Evolutionary conservation across 2,888 invertebrate genomes (phyloP).

Genomic region (Ormyrus thymus): DNA sequence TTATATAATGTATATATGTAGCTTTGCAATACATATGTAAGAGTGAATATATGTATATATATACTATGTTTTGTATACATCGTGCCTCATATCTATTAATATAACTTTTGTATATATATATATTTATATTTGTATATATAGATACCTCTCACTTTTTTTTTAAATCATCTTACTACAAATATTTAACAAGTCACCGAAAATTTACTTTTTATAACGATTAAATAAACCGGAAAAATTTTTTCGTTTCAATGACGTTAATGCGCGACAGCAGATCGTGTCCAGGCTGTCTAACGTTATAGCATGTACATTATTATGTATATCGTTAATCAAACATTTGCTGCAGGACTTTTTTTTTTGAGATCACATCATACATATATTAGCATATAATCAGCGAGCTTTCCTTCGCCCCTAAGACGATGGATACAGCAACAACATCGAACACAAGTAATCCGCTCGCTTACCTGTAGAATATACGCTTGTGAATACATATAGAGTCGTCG

Average conservation of each 20-base stretch:
- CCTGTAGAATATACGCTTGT: not conserved
- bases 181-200: slow-evolving; percentile 56
- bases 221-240: slow-evolving; percentile 30
- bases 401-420: slow-evolving; percentile 13
- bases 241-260: slow-evolving; percentile 8
- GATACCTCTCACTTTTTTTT: slow-evolving; percentile 44
- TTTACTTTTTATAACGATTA: slow-evolving; percentile 23
- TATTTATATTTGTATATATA: slow-evolving; percentile 54
- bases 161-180: slow-evolving; percentile 55
- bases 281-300: not conserved
- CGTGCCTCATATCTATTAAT: slow-evolving; percentile 58
- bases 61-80: slow-evolving; percentile 59
- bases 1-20: slow-evolving; percentile 55
- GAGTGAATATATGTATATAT: slow-evolving; percentile 51
- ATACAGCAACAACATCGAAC: slow-evolving; percentile 27
- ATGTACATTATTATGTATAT: slow-evolving; percentile 7
- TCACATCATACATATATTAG: slow-evolving; percentile 38
- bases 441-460: not conserved
- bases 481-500: not conserved
- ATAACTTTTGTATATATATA: slow-evolving; percentile 56
- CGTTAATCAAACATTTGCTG: slow-evolving; percentile 42
- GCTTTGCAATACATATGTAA: slow-evolving; percentile 51
- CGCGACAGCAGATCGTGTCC: not conserved
- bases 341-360: slow-evolving; percentile 36
- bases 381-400: slow-evolving; percentile 26